These are phyloP conservation scores for Oreochromis tanganicae DNA, from an alignment of 2,113 vertebrate genomes.

Conservation along the genomic window DNA sequence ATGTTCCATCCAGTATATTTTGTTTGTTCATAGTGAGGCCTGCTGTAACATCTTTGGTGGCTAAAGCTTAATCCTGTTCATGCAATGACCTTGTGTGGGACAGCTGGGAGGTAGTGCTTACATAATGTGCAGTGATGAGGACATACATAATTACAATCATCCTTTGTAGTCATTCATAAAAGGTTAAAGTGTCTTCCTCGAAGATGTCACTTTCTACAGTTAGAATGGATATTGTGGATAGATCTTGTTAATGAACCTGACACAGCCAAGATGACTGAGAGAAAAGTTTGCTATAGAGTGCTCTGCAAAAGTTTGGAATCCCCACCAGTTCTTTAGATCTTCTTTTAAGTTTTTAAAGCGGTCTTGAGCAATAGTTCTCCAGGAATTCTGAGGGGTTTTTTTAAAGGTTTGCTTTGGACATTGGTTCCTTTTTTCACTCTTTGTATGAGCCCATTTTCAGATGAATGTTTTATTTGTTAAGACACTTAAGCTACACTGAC, in stretches of 20 bases:
- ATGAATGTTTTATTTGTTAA: not conserved
- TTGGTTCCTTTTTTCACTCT: not conserved
- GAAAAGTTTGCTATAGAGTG: not conserved
- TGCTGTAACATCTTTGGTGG: not conserved
- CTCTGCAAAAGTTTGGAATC: not conserved
- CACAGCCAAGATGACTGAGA: not conserved
- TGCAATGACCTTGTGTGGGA: slow-evolving; percentile 51
- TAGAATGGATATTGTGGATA: not conserved
- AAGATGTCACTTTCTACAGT: not conserved
- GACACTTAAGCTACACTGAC: not conserved
- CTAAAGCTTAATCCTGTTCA: slow-evolving; percentile 38
- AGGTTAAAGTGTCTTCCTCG: not conserved
- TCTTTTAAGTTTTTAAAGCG: not conserved
- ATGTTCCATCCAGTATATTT: not conserved
- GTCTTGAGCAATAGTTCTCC: not conserved
- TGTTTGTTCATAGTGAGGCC: not conserved
- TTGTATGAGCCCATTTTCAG: not conserved
- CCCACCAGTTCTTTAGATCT: not conserved
- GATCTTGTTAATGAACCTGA: not conserved
- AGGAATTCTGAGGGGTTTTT: not conserved
- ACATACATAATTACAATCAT: slow-evolving; percentile 28
- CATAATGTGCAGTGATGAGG: slow-evolving; percentile 1
- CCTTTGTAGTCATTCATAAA: slow-evolving; percentile 19
- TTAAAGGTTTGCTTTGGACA: not conserved
- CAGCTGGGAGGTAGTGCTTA: slow-evolving; percentile 33